These are phyloP conservation scores for Apamea anceps DNA, from an alignment of 2,888 invertebrate genomes.

Conservation along the genomic window DNA sequence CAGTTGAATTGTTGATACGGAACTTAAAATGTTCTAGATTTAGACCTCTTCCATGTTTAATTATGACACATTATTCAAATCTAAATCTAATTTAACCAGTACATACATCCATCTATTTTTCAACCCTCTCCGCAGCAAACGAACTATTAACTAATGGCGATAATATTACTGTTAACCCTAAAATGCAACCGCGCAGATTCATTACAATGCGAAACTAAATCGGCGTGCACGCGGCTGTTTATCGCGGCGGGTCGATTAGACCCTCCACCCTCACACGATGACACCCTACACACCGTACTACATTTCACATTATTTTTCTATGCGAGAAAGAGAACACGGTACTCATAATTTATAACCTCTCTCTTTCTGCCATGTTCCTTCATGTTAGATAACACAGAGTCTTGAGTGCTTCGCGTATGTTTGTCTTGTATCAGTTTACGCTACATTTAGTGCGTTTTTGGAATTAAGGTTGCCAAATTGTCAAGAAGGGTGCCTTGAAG, in stretches of 20 bases:
- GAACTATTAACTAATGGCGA: constrained; percentile 75
- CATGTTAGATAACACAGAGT: constrained; percentile 69
- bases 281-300: constrained; percentile 66
- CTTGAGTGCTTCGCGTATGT: constrained; percentile 77
- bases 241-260: constrained; percentile 81
- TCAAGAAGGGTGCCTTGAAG: constrained; percentile 65
- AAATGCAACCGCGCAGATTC: constrained; percentile 83
- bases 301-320: constrained; percentile 72
- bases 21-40: neutral
- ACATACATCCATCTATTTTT: constrained; percentile 24
- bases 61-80: neutral
- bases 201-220: constrained; percentile 84
- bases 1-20: neutral
- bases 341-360: constrained; percentile 62
- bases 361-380: constrained; percentile 67
- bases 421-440: constrained; percentile 84
- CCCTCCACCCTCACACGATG: constrained; percentile 80
- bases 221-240: constrained; percentile 83
- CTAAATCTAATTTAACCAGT: constrained; percentile 15
- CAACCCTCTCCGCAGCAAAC: constrained; percentile 60
- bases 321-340: constrained; percentile 69
- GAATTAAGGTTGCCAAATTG: constrained; percentile 75
- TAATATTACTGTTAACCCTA: constrained; percentile 80
- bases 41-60: no score
- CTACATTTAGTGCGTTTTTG: constrained; percentile 78